Evolutionary conservation across 2,113 vertebrate species (phyloP), one percentile per base, ranked within the genome.

Genomic region (Cyanoramphus novaezelandiae): DNA sequence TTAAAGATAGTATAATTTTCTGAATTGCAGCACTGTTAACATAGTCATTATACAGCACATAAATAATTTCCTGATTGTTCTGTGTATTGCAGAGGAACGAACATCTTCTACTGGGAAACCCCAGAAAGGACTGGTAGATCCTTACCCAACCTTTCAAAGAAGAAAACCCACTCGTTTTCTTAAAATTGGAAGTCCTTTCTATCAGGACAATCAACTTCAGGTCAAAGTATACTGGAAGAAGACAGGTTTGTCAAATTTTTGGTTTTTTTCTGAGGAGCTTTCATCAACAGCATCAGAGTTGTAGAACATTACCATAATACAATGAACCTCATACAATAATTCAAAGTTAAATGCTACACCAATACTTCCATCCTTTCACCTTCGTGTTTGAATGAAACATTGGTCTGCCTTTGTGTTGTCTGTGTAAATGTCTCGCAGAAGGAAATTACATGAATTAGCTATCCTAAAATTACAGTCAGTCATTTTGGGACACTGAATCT

Each of bases 141-240:
- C 71, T 20, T 96, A 97, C 65, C 95, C 98, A 21, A 88, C 97
- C 2, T 97, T 98, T 82, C 97, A 98, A 82, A 97, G 98, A 83
- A 98, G 98, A 82, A 98, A 98, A 82, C 96, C 98, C 3, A 53
- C 97, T 9, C 98, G 98, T 69, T 98, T 98, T 41, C 97, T 99
- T 47, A 99, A 99, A 97, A 97, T 99, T 13, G 99, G 99, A 75
- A 97, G 98, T 11, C 99, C 99, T 16, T 99, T 99, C 97, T 99
- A 98, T 96, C 98, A 99, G 88, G 99, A 99, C 72, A 97, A 97
- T 96, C 98, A 98, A 70, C 99, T 99, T 79, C 99, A 99, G 94
- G 98, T 99, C 93, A 99, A 99, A 85, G 97, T 99, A 68, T 99
- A 99, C 97, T 99, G 99, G 99, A 99, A 99, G 94, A 99, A 99